These are phyloP conservation scores for Nasonia vitripennis DNA, from an alignment of 1,140 invertebrate genomes.

Conservation along the genomic window DNA sequence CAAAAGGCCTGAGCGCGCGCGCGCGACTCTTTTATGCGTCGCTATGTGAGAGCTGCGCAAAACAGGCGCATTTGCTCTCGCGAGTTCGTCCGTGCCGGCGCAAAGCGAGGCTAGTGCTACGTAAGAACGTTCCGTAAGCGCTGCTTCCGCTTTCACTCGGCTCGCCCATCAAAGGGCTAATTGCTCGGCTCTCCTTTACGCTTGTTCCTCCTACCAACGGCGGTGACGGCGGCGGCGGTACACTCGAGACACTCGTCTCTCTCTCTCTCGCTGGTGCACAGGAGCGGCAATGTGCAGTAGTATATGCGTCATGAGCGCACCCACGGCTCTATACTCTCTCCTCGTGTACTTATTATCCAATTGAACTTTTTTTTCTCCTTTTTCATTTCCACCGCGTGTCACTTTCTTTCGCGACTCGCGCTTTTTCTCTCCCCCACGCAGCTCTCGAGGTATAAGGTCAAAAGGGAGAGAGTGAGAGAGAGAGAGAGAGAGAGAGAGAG, in stretches of 20 bases:
- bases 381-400: not conserved
- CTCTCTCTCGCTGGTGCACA: not conserved
- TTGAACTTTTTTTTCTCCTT: not conserved
- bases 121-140: conserved; percentile 7
- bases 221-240: no score
- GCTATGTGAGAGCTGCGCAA: not conserved
- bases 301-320: not conserved
- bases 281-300: not conserved
- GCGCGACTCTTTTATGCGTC: conserved; percentile 30
- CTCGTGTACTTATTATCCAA: not conserved
- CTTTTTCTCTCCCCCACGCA: not conserved
- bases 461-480: not conserved
- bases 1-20: not conserved
- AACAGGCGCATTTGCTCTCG: conserved; percentile 29
- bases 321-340: no score
- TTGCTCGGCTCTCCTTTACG: conserved; percentile 2
- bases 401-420: not conserved
- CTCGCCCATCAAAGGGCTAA: conserved; percentile 39
- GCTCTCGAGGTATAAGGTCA: not conserved
- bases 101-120: not conserved
- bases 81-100: not conserved
- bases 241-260: conserved; percentile 1
- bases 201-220: not conserved
- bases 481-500: not conserved
- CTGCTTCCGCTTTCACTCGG: conserved; percentile 42